Base-by-base conservation (phyloP, 1,140 invertebrate genomes). In the Helicorthomorpha holstii region DNA sequence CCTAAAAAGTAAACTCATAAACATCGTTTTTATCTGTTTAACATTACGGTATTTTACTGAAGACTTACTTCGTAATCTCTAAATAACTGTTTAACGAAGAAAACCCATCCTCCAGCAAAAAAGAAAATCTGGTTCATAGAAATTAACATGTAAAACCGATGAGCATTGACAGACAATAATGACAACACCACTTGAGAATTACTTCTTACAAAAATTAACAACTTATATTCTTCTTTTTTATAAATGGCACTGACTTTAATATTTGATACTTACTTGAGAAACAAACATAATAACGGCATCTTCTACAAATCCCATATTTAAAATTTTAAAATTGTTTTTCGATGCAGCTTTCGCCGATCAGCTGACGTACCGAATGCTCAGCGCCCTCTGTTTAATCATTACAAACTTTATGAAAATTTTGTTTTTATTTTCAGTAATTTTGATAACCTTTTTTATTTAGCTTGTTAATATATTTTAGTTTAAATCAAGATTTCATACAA, bases 41-140 rank as follows among this genome's bases (percentile, higher is more conserved):
- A 25, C 34, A 49, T 38, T 14, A 42, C 27, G 38, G 24, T 16
- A 52, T 51, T 26, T 25, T 49, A 26, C 12, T 47, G 21, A 23
- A 49, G 50, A 51, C 59, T 50, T 46, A 76, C 73, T 75, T 99
- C 96, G 76, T 98, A 99, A 67, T 98, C 91, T 60, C 85, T 80
- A 66, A 98, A 99, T 45, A 99, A 72, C 66, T 96, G 85, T 69
- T 96, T 97, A 58, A 98, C 84, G 69, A 99, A 98, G 70, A 98
- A 99, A 44, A 98, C 77, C 91, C 92, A 98, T 57, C 94, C 95
- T 58, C 90, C 89, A 54, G 82, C 75, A 69, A 98, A 98, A 68
- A 99, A 98, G 29, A 93, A 63, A 52, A 87, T 74, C 88, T 97
- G 69, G 50, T 80, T 81, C 60, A 57, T 61, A 62, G 59, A 61